Base-by-base conservation (phyloP, 2,113 vertebrate genomes). In the Sylvia atricapilla region DNA sequence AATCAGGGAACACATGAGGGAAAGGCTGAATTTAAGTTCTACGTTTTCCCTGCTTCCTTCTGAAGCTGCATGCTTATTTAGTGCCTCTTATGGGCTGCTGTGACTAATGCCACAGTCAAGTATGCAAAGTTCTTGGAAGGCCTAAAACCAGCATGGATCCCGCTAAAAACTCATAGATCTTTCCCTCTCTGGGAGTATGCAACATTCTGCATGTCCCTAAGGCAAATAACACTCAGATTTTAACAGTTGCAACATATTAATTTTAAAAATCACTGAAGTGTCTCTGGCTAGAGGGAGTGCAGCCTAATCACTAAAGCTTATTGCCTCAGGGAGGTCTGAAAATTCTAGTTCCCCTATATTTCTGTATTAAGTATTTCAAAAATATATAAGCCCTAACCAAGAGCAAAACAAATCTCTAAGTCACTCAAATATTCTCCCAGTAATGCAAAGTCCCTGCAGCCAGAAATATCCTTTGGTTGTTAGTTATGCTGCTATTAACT, bases 401-500 rank as follows among this genome's bases (percentile, higher is more conserved):
- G 84, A 88, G 75, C 62, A 90, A 96, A 78, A 22, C 84, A 94
- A 85, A 96, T 84, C 68, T 60, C 28, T 89, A 87, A 88, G 84
- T 82, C 47, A 22, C 41, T 89, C 5, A 27, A 83, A 84, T 43
- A 73, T 86, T 87, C 56, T 92, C 84, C 83, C 56, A 95, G 43
- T 4, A 16, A 90, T 28, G 31, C 39, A 92, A 96, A 92, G 86
- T 63, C 69, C 55, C 80, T 75, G 68, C 53, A 94, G 87, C 67
- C 94, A 94, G 60, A 93, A 94, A 90, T 47, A 75, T 68, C 63
- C 72, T 86, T 88, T 74, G 44, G 83, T 87, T 69, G 53, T 91
- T 96, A 94, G 89, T 84, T 94, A 92, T 83, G 89, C 88, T 67
- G 58, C 56, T 97, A 84, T 93, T 93, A 96, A 90, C 83, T 56